Percentiles rank a stretch among this genome's conserved stretches.
Evolutionary conservation across 2,797 vertebrate genomes (phyloP).

Genomic region (Pangasius larnaudii): DNA sequence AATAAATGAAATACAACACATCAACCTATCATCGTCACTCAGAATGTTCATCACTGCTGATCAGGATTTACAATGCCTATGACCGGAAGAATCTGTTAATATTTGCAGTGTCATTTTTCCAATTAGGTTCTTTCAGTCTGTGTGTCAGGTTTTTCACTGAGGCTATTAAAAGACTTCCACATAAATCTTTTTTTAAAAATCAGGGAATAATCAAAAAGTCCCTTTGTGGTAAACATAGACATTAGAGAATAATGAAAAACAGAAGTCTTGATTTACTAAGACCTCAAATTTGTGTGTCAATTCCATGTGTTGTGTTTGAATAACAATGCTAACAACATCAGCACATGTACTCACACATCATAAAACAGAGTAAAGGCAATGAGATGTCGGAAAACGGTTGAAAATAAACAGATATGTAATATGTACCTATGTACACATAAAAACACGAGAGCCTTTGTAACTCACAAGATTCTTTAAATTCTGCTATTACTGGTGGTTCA

Average conservation of each 20-base stretch:
- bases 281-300: neutral
- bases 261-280: neutral
- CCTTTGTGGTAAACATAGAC: neutral
- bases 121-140: neutral
- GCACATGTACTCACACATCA: neutral
- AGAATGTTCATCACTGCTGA: slow-evolving; percentile 40
- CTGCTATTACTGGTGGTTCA: neutral
- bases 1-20: slow-evolving; percentile 52
- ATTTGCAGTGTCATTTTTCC: slow-evolving; percentile 13
- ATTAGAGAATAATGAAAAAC: neutral
- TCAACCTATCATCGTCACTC: slow-evolving; percentile 43
- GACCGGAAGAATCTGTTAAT: slow-evolving; percentile 28
- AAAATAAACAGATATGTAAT: neutral
- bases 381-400: neutral
- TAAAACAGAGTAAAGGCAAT: neutral
- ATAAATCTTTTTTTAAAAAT: neutral
- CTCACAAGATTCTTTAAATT: neutral
- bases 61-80: slow-evolving; percentile 48
- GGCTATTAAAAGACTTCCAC: neutral
- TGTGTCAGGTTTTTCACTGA: neutral
- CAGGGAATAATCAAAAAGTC: neutral
- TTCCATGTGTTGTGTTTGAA: neutral
- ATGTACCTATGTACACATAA: neutral
- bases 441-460: neutral
- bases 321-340: neutral